A percentile compares a stretch with the other conserved stretches of the same genome.
Evolutionary conservation across 2,888 invertebrate genomes (phyloP).

Genomic region (Latheticus oryzae): DNA sequence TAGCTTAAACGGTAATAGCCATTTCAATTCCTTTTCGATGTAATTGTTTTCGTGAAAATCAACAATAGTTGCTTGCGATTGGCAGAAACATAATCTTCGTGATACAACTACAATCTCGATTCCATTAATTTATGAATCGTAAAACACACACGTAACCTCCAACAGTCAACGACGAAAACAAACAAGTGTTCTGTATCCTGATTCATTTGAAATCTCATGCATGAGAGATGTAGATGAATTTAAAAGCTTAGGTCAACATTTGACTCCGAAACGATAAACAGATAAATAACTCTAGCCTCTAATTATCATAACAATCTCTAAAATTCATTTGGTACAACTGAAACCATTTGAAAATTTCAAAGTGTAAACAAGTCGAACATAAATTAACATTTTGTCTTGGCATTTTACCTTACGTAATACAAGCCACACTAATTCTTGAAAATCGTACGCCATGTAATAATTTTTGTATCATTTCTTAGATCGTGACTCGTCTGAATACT

Average conservation of each 20-base stretch:
- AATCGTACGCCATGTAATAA: neutral
- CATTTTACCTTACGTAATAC: constrained; percentile 20
- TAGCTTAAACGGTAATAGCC: too few species aligned
- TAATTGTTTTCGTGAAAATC: too few species aligned
- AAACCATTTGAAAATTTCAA: constrained; percentile 15
- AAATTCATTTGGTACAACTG: constrained; percentile 26
- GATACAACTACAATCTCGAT: constrained; percentile 1
- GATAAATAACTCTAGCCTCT: constrained; percentile 33
- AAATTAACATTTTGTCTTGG: constrained; percentile 33
- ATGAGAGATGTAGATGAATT: constrained; percentile 24
- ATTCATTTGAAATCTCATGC: constrained; percentile 10
- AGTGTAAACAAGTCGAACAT: constrained; percentile 35
- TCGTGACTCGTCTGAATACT: constrained; percentile 11
- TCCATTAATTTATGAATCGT: constrained; percentile 32
- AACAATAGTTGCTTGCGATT: too few species aligned
- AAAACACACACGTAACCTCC: constrained; percentile 23
- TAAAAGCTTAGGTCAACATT: constrained; percentile 32
- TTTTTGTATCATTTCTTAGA: constrained; percentile 11
- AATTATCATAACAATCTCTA: constrained; percentile 38
- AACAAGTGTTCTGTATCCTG: constrained; percentile 7
- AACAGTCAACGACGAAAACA: constrained; percentile 14
- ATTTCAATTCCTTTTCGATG: too few species aligned
- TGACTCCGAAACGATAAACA: constrained; percentile 34
- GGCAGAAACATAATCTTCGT: neutral
- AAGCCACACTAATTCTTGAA: constrained; percentile 2